Evolutionary conservation across 2,113 vertebrate genomes (phyloP), one percentile per base, ranked within the genome.

Genomic region (Myrmecobius fasciatus): DNA sequence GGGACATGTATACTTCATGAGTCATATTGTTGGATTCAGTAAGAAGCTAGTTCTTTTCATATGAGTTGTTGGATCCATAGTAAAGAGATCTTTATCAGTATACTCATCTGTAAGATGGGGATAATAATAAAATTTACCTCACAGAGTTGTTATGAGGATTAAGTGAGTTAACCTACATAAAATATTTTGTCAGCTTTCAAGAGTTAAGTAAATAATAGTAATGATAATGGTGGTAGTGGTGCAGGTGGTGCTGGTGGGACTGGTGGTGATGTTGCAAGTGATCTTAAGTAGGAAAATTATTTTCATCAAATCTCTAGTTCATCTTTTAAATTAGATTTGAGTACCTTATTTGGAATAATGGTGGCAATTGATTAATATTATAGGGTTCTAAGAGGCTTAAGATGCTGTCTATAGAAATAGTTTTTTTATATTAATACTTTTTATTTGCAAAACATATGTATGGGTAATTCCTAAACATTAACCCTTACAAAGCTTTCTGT

Each of bases 251-350:
- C 17, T 75, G 5, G 3, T 75, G 6, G 17, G 24, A 24, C 20
- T 24, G 3, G 53, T 20, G 24, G 67, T 83, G 67, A 24, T 43
- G n/a, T 20, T 43, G 20, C 43, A 83, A 24, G n/a, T 36, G 36
- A 43, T 83, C 67, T 83, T 43, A 43, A 36, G 5, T 75, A 75
- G 17, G 36, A 2, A 43, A 83, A 43, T 83, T 22, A 43, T 43
- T 83, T 83, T 83, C 20, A 43, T 43, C 20, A 24, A 24, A 43
- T 52, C 90, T 89, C 36, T 91, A 26, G 7, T 25, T 91, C 67
- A 52, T 36, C 12, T 25, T 93, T 94, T 90, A 96, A 92, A 93
- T 52, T 25, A 96, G 52, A 92, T 89, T 24, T 8, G 48, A 75
- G 60, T 88, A 93, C 47, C 25, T 91, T 89, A 89, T 88, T 94